Base-by-base conservation (phyloP, 1,140 invertebrate genomes). In the Drosophila kepulauana region DNA sequence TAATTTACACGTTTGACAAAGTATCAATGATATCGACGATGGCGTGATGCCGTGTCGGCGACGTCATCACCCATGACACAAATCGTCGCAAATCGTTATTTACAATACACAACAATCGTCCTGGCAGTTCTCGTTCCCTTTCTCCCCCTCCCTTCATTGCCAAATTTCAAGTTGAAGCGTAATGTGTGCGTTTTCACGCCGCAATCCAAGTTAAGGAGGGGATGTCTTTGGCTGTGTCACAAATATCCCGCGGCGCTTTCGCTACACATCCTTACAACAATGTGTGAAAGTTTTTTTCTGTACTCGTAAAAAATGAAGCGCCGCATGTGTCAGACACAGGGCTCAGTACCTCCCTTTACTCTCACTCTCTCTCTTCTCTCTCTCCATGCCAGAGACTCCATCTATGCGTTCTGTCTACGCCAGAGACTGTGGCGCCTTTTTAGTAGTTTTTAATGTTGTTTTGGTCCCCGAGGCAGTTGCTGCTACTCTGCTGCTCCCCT, bases 1-100 rank as follows among this genome's bases (percentile, higher is more conserved):
- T 89, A 89, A 89, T 89, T 89, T 89, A 79, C 85, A 89, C 85
- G 81, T 89, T 82, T 89, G 85, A 89, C 85, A 89, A 89, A 89
- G 85, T 89, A 89, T 89, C 85, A 89, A 89, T 89, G 86, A 88
- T 88, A 85, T 79, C 76, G 81, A 75, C 69, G 81, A 62, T 75
- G 85, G 84, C 81, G 71, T 59, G 81, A 68, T 38, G 15, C 45
- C 62, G 69, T 54, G 54, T 20, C 67, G 73, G 49, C 75, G 78
- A 66, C 80, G 69, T 78, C 82, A 66, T 65, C 82, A 79, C 78
- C 79, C 81, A 81, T 89, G 85, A 85, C 85, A 89, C 85, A 89
- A 89, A 89, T 89, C 85, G 85, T 76, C 75, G 78, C 85, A 89
- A 89, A 89, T 89, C 85, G 85, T 89, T 89, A 89, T 89, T 89